These are phyloP conservation scores for Pantherophis alleghaniensis DNA, from an alignment of 2,797 vertebrate species.

Conservation along the genomic window DNA sequence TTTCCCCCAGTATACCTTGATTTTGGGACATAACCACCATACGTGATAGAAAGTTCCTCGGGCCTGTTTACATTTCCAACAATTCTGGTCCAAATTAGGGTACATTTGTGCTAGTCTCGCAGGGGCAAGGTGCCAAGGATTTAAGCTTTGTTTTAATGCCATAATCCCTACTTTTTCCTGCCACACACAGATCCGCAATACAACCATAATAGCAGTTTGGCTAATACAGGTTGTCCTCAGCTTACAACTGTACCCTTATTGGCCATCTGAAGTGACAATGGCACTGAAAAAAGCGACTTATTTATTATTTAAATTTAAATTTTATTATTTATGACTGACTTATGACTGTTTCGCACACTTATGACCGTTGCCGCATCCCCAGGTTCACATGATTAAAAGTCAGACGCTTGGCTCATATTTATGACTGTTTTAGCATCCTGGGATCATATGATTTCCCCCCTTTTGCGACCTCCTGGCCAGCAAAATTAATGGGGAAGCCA, in stretches of 20 bases:
- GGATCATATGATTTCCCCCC: too few species aligned
- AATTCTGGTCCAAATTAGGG: too few species aligned
- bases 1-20: too few species aligned
- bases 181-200: neutral
- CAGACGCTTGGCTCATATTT: neutral
- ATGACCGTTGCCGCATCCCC: accelerated
- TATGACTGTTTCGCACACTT: neutral
- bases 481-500: neutral
- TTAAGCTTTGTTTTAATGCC: neutral
- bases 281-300: neutral
- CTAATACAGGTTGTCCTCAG: neutral
- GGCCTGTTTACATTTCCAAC: too few species aligned
- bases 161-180: too few species aligned
- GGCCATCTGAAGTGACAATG: too few species aligned
- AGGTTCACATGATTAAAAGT: neutral
- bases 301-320: too few species aligned
- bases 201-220: neutral
- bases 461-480: neutral
- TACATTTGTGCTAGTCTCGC: too few species aligned
- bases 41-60: too few species aligned
- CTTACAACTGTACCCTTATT: neutral
- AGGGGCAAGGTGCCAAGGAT: too few species aligned
- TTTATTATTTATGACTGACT: neutral
- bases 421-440: neutral
- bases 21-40: too few species aligned